Evolutionary conservation across 2,888 invertebrate genomes (phyloP).

Genomic region (Drosophila ustulata): DNA sequence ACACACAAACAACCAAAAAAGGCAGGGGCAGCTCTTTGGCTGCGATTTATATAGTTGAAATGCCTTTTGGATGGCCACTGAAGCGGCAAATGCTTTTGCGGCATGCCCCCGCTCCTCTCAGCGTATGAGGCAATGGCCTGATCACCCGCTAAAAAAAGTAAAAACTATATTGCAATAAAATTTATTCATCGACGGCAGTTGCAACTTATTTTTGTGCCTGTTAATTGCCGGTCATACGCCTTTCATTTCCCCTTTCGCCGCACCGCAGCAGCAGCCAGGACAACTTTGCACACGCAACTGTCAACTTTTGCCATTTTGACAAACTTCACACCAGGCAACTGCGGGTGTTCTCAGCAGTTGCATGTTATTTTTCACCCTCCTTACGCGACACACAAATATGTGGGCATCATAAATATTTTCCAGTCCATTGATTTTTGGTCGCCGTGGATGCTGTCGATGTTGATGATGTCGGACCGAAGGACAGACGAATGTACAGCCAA

Average conservation of each 20-base stretch:
- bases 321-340: conserved; percentile 65
- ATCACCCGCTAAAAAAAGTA: conserved; percentile 12
- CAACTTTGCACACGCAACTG: conserved; percentile 71
- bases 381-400: conserved; percentile 35
- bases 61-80: conserved; percentile 68
- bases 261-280: background rate
- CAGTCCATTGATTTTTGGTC: conserved; percentile 78
- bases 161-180: conserved; percentile 46
- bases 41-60: conserved; percentile 63
- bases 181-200: conserved; percentile 62
- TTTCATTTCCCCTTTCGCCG: background rate
- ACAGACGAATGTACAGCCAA: conserved; percentile 3
- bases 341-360: conserved; percentile 28
- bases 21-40: conserved; percentile 49
- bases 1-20: conserved; percentile 44
- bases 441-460: conserved; percentile 62
- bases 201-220: conserved; percentile 74
- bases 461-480: conserved; percentile 62
- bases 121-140: background rate
- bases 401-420: conserved; percentile 79
- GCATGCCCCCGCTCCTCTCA: conserved; percentile 20
- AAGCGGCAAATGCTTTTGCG: conserved; percentile 72
- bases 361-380: background rate
- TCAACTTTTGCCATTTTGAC: conserved; percentile 75
- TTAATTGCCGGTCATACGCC: conserved; percentile 53